These are phyloP conservation scores for Hoplias malabaricus DNA, from an alignment of 2,113 vertebrate species.

Conservation along the genomic window DNA sequence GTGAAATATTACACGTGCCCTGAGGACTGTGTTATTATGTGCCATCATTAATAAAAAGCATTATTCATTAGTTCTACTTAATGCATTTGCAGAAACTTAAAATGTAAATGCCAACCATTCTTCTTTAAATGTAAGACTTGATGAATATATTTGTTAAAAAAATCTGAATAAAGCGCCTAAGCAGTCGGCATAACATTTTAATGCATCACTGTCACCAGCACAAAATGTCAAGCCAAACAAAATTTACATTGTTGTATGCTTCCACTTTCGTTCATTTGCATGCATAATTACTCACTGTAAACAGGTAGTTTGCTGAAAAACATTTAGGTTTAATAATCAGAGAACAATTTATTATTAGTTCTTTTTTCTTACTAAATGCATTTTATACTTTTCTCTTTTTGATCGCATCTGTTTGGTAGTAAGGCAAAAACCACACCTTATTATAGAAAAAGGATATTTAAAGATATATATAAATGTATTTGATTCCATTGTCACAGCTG, in stretches of 20 bases:
- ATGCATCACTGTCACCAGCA: constrained; percentile 64
- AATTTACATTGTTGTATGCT: constrained; percentile 53
- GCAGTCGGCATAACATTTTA: constrained; percentile 64
- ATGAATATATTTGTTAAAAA: constrained; percentile 61
- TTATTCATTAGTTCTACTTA: constrained; percentile 56
- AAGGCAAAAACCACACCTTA: background rate
- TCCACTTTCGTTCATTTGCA: constrained; percentile 60
- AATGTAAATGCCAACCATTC: constrained; percentile 67
- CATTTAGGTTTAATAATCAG: no score
- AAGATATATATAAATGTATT: constrained; percentile 19
- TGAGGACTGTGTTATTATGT: constrained; percentile 55
- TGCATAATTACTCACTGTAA: constrained; percentile 11
- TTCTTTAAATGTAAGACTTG: constrained; percentile 28
- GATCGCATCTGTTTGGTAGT: background rate
- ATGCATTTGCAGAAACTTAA: constrained; percentile 61
- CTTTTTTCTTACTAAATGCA: no score
- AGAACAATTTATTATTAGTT: no score
- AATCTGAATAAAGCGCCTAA: constrained; percentile 68
- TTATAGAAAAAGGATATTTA: constrained; percentile 5
- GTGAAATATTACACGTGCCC: constrained; percentile 50
- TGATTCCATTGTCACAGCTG: constrained; percentile 41
- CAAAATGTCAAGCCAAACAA: constrained; percentile 61
- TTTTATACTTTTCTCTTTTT: background rate
- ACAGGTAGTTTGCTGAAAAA: background rate
- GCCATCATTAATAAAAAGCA: constrained; percentile 59